phyloP scores from a whole-genome alignment of 2,113 vertebrate genomes.

The Chinchilla lanigera region DNA sequence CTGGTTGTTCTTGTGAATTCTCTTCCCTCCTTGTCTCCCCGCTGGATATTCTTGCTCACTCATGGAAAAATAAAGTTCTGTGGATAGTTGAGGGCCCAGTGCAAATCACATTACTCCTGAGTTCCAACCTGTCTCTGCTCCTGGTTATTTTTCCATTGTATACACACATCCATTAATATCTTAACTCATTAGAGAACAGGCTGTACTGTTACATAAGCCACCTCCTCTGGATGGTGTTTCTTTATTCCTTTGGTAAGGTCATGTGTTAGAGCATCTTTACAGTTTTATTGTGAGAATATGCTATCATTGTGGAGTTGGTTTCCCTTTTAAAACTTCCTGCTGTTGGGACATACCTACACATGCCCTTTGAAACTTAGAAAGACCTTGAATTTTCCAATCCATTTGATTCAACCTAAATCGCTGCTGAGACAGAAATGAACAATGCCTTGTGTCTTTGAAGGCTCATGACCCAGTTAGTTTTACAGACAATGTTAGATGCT shows the following conservation, averaged over 20 bases:
- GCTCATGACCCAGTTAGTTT: background rate
- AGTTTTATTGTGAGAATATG: background rate
- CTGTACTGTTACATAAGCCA: background rate
- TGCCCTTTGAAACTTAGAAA: slow-evolving; percentile 37
- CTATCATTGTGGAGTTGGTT: background rate
- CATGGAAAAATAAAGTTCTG: background rate
- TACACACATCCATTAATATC: too few species aligned
- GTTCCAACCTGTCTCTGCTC: background rate
- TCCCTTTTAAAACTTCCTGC: background rate
- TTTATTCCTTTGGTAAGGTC: background rate
- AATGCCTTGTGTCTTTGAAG: background rate
- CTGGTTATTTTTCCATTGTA: background rate
- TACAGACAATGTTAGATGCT: background rate
- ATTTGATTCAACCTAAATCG: slow-evolving; percentile 39
- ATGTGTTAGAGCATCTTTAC: background rate
- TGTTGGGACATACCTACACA: background rate
- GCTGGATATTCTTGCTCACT: background rate
- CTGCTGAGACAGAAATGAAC: background rate
- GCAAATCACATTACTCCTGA: background rate
- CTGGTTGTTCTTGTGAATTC: background rate
- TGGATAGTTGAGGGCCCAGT: background rate
- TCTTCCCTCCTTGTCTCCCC: background rate
- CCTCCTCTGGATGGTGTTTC: background rate
- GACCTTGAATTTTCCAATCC: background rate
- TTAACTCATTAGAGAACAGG: background rate